phyloP scores from a whole-genome alignment of 2,797 vertebrate species.

The Catostomus latipinnis region DNA sequence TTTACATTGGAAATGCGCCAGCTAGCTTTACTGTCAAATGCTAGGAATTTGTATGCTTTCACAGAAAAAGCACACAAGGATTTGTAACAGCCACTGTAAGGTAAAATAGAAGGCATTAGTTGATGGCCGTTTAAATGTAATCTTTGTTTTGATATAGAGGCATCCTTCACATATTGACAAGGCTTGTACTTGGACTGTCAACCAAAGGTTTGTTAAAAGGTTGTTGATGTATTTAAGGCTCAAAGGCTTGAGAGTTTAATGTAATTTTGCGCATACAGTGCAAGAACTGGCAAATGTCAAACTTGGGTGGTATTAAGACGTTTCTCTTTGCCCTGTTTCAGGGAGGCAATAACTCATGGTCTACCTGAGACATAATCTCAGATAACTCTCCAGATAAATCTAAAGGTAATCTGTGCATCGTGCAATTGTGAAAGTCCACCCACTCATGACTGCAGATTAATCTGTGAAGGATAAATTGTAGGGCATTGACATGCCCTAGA shows the following conservation, averaged over 20 bases:
- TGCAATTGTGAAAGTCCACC: slow-evolving; percentile 1
- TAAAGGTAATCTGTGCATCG: neutral
- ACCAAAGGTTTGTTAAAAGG: slow-evolving; percentile 58
- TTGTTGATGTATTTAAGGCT: slow-evolving; percentile 75
- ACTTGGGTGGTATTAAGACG: slow-evolving; percentile 68
- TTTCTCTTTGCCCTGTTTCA: slow-evolving; percentile 62
- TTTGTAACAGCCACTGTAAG: slow-evolving; percentile 32
- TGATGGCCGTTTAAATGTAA: slow-evolving; percentile 49
- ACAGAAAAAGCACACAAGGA: neutral
- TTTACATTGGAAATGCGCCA: no score
- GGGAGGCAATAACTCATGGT: slow-evolving; percentile 58
- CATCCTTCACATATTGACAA: slow-evolving; percentile 31
- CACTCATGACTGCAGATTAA: neutral
- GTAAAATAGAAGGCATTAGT: neutral
- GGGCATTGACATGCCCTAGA: neutral
- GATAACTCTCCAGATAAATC: neutral
- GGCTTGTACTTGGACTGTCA: slow-evolving; percentile 63
- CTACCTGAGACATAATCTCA: neutral
- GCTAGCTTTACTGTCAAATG: no score
- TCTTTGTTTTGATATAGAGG: slow-evolving; percentile 38
- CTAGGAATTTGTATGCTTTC: no score
- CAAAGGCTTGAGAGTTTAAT: slow-evolving; percentile 77
- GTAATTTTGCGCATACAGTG: slow-evolving; percentile 76
- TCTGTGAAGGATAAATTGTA: neutral
- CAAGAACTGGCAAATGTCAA: slow-evolving; percentile 74